These are phyloP conservation scores for Aproaerema taeniolella DNA, from an alignment of 2,888 invertebrate species.

Conservation along the genomic window DNA sequence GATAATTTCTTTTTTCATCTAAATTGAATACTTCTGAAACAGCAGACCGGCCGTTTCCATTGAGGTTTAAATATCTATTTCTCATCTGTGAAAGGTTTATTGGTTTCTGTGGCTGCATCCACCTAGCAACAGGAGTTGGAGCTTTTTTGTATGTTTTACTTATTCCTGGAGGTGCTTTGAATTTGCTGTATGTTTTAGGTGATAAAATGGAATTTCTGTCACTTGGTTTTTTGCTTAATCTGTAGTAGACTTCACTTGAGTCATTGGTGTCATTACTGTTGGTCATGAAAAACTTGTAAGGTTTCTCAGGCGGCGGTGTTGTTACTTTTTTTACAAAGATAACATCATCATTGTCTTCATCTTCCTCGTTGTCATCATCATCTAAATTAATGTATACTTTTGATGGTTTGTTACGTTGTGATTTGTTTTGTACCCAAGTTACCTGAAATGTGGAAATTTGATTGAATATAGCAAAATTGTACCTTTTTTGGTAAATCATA, in stretches of 20 bases:
- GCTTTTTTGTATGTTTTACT: slow-evolving; percentile 54
- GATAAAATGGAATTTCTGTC: slow-evolving; percentile 38
- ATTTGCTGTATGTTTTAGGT: slow-evolving; percentile 47
- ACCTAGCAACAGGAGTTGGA: slow-evolving; percentile 44
- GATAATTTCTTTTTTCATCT: slow-evolving; percentile 76
- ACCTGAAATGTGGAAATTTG: too few relatives aligned
- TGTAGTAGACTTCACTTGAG: slow-evolving; percentile 43
- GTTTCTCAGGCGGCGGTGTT: slow-evolving; percentile 40
- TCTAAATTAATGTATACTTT: slow-evolving; percentile 54
- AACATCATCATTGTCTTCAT: slow-evolving; percentile 50
- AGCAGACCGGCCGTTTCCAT: slow-evolving; percentile 52
- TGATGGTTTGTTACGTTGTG: slow-evolving; percentile 37
- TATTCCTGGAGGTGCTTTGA: slow-evolving; percentile 54
- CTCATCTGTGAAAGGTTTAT: slow-evolving; percentile 38
- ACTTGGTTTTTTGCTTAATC: slow-evolving; percentile 37
- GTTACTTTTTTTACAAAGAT: slow-evolving; percentile 56
- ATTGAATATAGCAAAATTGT: too few relatives aligned
- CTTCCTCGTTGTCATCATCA: slow-evolving; percentile 40
- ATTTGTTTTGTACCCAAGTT: slow-evolving; percentile 46
- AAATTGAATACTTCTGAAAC: slow-evolving; percentile 73
- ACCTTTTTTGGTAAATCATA: too few relatives aligned
- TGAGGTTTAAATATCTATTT: slow-evolving; percentile 44
- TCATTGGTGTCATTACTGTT: slow-evolving; percentile 32
- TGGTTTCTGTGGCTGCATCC: slow-evolving; percentile 47
- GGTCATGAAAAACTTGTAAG: slow-evolving; percentile 44